phyloP scores from a whole-genome alignment of 2,888 invertebrate genomes.

The Brenthis daphne region DNA sequence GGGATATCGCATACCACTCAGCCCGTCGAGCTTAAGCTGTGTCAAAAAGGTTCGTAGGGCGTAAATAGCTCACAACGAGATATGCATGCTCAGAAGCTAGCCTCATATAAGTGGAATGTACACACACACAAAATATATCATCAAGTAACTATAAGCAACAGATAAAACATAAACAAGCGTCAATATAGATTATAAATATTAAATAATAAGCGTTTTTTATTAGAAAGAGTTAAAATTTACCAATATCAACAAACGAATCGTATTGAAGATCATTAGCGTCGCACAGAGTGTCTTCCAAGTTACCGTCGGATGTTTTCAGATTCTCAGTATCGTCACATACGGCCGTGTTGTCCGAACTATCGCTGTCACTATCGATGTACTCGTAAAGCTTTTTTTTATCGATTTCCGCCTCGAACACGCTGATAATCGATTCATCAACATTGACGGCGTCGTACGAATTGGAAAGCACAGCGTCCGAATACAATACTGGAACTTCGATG shows the following conservation, averaged over 20 bases:
- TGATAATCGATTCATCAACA: slow-evolving; percentile 51
- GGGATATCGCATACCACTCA: slow-evolving; percentile 75
- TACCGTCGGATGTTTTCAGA: slow-evolving; percentile 39
- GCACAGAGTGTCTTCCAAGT: slow-evolving; percentile 54
- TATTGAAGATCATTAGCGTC: slow-evolving; percentile 74
- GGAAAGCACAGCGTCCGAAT: slow-evolving; percentile 71
- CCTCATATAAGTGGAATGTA: slow-evolving; percentile 47
- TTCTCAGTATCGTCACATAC: slow-evolving; percentile 55
- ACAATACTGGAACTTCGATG: slow-evolving; percentile 56
- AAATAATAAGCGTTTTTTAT: slow-evolving; percentile 19
- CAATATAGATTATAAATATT: slow-evolving; percentile 22
- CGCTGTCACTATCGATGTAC: slow-evolving; percentile 68
- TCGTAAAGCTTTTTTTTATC: slow-evolving; percentile 54
- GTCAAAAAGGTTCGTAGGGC: slow-evolving; percentile 61
- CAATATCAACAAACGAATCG: slow-evolving; percentile 80
- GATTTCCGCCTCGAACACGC: slow-evolving; percentile 39
- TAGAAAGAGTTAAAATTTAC: slow-evolving; percentile 61
- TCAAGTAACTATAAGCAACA: slow-evolving; percentile 20
- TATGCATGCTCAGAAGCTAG: slow-evolving; percentile 48
- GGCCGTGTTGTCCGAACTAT: slow-evolving; percentile 68
- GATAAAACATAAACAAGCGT: slow-evolving; percentile 22
- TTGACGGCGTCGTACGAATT: slow-evolving; percentile 64
- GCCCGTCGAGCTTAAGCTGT: slow-evolving; percentile 73
- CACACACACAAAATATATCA: slow-evolving; percentile 20
- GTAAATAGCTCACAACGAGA: slow-evolving; percentile 65